Evolutionary conservation across 2,113 vertebrate genomes (phyloP), one percentile per base, ranked within the genome.

Genomic region (Myotis lucifugus): DNA sequence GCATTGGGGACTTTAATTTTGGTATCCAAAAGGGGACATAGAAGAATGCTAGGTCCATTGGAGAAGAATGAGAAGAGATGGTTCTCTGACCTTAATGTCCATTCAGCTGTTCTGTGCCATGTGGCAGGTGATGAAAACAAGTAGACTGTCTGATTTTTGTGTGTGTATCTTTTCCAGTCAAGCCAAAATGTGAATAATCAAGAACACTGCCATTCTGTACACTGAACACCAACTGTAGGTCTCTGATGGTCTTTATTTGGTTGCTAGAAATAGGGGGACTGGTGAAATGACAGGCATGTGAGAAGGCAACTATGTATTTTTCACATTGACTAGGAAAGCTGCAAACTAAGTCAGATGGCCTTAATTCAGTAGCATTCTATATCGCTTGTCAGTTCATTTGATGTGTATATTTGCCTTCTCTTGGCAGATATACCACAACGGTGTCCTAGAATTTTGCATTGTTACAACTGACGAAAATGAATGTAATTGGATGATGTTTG

Each of bases 401-500:
- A 92, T 40, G 19, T 21, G 23, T 15, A 1, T 83, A 46, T 88
- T 79, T 95, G 5, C 54, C 81, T 97, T 96, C 64, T 95, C 27
- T 69, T 95, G 88, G 13, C 93, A 99, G 99, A 99, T 99, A 97
- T 99, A 99, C 92, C 99, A 99, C 97, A 99, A 96, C 3, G 98
- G 99, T 5, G 99, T 99, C 92, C 98, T 99, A 50, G 99, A 99
- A 96, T 99, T 99, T 98, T 99, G 98, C 87, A 96, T 99, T 13
- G 98, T 99, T 81, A 99, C 99, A 12, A 96, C 99, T 0, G 99
- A 99, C 78, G 99, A 99, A 98, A 99, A 99, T 15, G 99, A 99
- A 96, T 99, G 99, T 98, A 99, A 99, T 83, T 99, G 99, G 99
- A 99, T 99, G 99, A 99, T 99, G 99, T 99, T 99, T 95, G 99